Evolutionary conservation across 2,113 vertebrate genomes (phyloP).

Genomic region (Accipiter virgatus): DNA sequence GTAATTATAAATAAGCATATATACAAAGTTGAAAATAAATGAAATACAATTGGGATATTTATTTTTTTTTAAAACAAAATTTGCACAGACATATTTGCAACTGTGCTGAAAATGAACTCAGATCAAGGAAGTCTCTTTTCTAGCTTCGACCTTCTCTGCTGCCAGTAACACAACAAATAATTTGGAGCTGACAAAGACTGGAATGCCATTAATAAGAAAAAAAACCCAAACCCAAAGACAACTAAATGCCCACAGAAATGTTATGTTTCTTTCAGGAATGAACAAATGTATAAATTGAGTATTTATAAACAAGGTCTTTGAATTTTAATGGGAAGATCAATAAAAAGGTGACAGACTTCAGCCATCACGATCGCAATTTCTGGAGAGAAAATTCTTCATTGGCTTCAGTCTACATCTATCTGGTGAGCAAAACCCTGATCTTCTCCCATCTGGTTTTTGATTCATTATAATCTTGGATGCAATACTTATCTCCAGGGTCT

Average conservation of each 20-base stretch:
- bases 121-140: neutral
- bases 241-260: neutral
- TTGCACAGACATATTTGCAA: neutral
- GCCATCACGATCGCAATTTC: neutral
- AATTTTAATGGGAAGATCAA: neutral
- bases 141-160: neutral
- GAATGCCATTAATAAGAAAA: neutral
- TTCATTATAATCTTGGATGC: neutral
- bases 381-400: neutral
- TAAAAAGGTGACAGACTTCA: neutral
- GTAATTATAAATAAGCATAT: neutral
- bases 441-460: neutral
- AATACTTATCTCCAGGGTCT: neutral
- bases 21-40: neutral
- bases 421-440: neutral
- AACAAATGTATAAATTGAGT: neutral
- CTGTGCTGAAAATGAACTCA: neutral
- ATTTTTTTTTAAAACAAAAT: neutral
- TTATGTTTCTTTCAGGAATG: neutral
- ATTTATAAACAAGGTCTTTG: neutral
- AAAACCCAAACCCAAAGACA: neutral
- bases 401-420: neutral
- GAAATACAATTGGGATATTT: neutral
- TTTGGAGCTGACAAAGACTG: neutral
- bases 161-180: neutral